Evolutionary conservation across 2,797 vertebrate species (phyloP).

Genomic region (Hyperoplus immaculatus): DNA sequence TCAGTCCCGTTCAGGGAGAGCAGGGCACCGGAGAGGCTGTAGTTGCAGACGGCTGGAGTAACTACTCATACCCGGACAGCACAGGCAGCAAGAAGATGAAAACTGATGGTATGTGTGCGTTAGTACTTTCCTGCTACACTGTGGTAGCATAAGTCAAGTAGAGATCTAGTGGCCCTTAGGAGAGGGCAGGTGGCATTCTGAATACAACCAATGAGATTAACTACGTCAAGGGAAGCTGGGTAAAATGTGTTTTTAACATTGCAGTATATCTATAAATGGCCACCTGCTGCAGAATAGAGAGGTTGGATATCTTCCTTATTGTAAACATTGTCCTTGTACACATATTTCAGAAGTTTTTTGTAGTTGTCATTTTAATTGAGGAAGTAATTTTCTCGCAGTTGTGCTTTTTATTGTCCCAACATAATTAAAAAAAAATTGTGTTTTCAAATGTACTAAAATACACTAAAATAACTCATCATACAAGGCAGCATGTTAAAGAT

Average conservation of each 20-base stretch:
- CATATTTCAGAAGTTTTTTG: not conserved
- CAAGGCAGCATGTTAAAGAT: too few species aligned
- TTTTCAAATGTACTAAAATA: too few species aligned
- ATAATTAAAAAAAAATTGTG: too few species aligned
- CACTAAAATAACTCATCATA: too few species aligned
- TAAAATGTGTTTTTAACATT: too few species aligned
- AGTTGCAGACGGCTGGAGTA: slow-evolving; percentile 80
- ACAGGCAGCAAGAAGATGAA: slow-evolving; percentile 90
- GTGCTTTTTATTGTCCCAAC: too few species aligned
- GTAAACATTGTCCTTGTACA: not conserved
- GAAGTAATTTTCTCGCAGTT: not conserved
- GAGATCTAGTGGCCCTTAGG: not conserved
- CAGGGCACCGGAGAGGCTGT: slow-evolving; percentile 70
- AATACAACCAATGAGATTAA: not conserved
- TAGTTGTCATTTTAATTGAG: not conserved
- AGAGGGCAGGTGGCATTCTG: slow-evolving; percentile 13
- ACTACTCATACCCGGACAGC: slow-evolving; percentile 80
- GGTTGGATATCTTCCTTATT: not conserved
- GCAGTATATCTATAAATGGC: not conserved
- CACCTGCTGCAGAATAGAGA: slow-evolving; percentile 1
- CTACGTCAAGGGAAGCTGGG: not conserved
- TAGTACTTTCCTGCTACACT: not conserved
- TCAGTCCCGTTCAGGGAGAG: slow-evolving; percentile 89
- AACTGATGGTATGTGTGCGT: slow-evolving; percentile 78
- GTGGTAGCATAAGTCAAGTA: slow-evolving; percentile 11